Evolutionary conservation across 2,113 vertebrate genomes (phyloP), one percentile per base, ranked within the genome.

Genomic region (Daphoenositta chrysoptera): DNA sequence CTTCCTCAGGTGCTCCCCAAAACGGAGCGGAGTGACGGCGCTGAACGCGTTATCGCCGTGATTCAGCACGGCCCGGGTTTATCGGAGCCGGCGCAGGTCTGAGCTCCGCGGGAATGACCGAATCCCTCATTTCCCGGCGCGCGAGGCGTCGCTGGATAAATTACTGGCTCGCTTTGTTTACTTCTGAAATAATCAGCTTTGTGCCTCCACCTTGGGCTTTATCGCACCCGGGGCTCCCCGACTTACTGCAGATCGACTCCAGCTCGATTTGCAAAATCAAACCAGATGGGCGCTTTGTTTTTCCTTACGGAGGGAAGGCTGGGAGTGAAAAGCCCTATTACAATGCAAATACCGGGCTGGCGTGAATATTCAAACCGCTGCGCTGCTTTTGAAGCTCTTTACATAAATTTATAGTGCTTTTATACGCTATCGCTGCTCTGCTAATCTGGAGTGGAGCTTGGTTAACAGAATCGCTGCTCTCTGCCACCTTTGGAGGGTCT

Each of bases 221-320:
- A 66, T 45, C 72, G 31, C 61, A 27, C 44, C 30, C 48, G 7
- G 45, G 68, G 83, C 80, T 94, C 76, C 83, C 93, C 57, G 50
- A 81, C n/a, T 91, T 57, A 3, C 8, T n/a, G 54, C 66, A 0
- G 33, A 1, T 22, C 68, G 17, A 11, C 73, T 90, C 93, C 87
- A 9, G 54, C n/a, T 27, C 61, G 2, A 63, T 81, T 83, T 73
- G 53, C 75, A 65, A 78, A 93, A 96, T 53, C 82, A 60, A 95
- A 93, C 44, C 95, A 91, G 92, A 96, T 94, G 94, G 94, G 82
- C 3, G 63, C 83, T 91, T 94, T 93, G 94, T 94, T 94, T 96
- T 89, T 71, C 53, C 57, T 91, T 60, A 11, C 27, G 53, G 70
- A 80, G 61, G 82, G 50, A 75, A 71, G 92, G 92, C 76, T 70